Evolutionary conservation across 2,113 vertebrate species (phyloP), one percentile per base, ranked within the genome.

Genomic region (Anseranas semipalmata): DNA sequence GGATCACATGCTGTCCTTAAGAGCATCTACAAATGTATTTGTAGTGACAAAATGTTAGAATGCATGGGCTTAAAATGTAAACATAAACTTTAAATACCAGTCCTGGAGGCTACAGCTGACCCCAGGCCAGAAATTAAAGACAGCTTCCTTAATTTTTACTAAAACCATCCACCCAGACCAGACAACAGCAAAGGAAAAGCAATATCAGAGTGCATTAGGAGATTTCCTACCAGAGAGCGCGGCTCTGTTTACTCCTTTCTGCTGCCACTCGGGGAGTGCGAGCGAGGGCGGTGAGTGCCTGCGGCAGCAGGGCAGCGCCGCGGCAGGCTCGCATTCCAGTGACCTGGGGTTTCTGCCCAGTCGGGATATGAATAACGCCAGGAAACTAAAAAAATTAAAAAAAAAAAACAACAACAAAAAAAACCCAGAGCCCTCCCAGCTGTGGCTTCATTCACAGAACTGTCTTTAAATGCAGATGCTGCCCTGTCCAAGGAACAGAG

Each of bases 161-260:
- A 70, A 81, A 89, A 93, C 32, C 77, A 90, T 92, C 97, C 95
- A 96, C 46, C 91, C 80, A 95, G 48, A 83, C 15, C 46, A 93
- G 88, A 91, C 50, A 97, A 82, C 41, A 20, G 43, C 78, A 93
- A 91, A 92, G 17, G 35, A 91, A 96, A 94, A 97, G 17, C 63
- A 89, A 8, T 91, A 93, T 59, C 76, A 75, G 18, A 37, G 41
- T 32, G 33, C 48, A 81, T 95, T 85, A 86, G 50, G 37, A 86
- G 68, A 67, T 89, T 96, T 96, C 80, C 96, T 92, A 96, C 78
- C 90, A 45, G 93, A 37, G 21, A 39, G 15, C 21, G 48, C 0
- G 28, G 30, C 76, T 92, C 95, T 63, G 45, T 86, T 94, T 96
- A 94, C 65, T 96, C 91, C 88, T 94, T 90, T 92, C 83, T 78